A percentile compares a stretch with the other conserved stretches of the same genome.
Evolutionary conservation across 2,113 vertebrate species (phyloP).

Genomic region (Pavo muticus): DNA sequence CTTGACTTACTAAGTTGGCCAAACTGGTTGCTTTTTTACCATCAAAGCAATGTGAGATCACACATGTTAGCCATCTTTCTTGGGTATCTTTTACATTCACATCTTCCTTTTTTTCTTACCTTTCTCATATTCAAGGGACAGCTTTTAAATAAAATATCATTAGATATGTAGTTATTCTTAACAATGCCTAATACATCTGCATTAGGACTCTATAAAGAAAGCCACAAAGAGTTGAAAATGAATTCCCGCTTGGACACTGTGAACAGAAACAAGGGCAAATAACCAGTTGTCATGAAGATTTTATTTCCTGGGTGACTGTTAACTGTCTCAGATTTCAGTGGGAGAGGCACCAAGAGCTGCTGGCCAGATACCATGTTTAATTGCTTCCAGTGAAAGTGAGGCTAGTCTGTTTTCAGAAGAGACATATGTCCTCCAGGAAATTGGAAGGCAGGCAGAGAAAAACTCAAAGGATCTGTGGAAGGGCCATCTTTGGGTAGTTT

Average conservation of each 20-base stretch:
- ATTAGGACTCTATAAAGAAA: neutral
- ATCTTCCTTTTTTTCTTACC: neutral
- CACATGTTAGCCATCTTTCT: neutral
- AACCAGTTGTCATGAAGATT: neutral
- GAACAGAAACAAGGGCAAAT: neutral
- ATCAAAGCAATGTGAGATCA: neutral
- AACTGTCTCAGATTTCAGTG: neutral
- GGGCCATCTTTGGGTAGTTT: conserved; percentile 45
- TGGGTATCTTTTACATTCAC: neutral
- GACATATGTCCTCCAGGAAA: conserved; percentile 57
- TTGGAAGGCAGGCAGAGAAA: conserved; percentile 37
- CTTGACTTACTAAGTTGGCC: neutral
- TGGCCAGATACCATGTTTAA: conserved; percentile 4
- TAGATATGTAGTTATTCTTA: neutral
- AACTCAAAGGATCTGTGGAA: conserved; percentile 41
- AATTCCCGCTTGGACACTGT: neutral
- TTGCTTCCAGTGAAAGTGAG: conserved; percentile 49
- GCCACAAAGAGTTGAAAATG: neutral
- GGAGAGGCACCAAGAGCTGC: conserved; percentile 31
- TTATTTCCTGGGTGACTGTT: neutral
- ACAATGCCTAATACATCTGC: rapidly evolving
- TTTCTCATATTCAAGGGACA: neutral
- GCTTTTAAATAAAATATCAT: neutral
- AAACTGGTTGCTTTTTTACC: neutral
- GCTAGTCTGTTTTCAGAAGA: conserved; percentile 33